Conservation (phyloP, 2,797 vertebrate genomes). For the Cossypha heuglini region DNA sequence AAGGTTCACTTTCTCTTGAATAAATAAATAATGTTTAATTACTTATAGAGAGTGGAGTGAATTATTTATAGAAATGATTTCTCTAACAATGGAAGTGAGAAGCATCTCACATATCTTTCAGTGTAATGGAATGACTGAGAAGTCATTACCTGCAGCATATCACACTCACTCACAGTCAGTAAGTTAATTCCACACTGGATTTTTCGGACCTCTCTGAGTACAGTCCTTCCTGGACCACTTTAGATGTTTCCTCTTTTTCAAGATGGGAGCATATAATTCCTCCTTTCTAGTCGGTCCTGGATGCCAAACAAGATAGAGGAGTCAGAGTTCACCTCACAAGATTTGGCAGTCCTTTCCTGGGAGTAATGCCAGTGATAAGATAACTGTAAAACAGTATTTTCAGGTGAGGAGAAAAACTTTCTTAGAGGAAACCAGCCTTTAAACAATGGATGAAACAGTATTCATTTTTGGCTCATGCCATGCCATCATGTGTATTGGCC, state of each 20-base stretch:
- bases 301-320: background rate
- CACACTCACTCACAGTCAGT: background rate
- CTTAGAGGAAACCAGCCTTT: background rate
- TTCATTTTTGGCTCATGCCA: background rate
- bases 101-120: background rate
- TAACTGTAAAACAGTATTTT: background rate
- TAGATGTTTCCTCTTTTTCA: background rate
- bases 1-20: background rate
- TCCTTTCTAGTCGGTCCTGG: background rate
- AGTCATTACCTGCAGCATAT: background rate
- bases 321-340: background rate
- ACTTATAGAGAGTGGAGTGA: background rate
- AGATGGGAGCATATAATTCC: background rate
- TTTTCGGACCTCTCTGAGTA: background rate
- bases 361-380: background rate
- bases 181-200: background rate
- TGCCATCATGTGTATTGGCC: background rate
- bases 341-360: background rate
- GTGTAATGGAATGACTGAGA: background rate
- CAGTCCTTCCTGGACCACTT: background rate
- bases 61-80: conserved; percentile 9
- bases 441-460: background rate
- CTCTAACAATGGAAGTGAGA: background rate
- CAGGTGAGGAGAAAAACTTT: background rate
- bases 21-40: conserved; percentile 27